Conservation (phyloP, 2,113 vertebrate genomes). For the Labrus mixtus region DNA sequence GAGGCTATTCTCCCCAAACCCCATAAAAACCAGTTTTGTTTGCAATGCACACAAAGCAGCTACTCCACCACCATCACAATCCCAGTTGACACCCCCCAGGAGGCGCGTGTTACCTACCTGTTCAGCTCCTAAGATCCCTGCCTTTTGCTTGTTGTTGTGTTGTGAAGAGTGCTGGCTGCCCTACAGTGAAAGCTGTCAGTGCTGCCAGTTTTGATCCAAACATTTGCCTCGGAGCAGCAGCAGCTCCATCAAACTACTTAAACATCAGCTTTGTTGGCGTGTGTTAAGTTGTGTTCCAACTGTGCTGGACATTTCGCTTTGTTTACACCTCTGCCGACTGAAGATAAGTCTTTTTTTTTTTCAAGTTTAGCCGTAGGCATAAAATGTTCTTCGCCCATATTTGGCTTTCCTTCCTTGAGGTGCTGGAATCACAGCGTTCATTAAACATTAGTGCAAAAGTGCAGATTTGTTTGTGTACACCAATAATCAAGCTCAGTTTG, state of each 20-base stretch:
- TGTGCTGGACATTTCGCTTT: constrained; percentile 44
- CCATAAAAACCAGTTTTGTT: background rate
- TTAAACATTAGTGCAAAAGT: constrained; percentile 23
- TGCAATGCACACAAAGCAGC: background rate
- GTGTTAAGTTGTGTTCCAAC: constrained; percentile 29
- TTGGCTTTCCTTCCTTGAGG: constrained; percentile 19
- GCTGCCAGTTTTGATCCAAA: constrained; percentile 47
- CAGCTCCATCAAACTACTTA: constrained; percentile 26
- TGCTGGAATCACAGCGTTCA: constrained; percentile 26
- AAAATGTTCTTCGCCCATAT: constrained; percentile 29
- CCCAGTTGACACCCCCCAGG: background rate
- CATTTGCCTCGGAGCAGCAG: constrained; percentile 29
- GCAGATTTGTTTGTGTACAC: constrained; percentile 11
- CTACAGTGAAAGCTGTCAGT: constrained; percentile 15
- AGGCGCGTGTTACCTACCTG: constrained; percentile 10
- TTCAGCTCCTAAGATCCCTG: constrained; percentile 21
- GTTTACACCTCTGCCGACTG: constrained; percentile 52
- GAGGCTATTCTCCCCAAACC: background rate
- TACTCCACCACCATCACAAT: background rate
- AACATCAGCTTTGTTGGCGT: constrained; percentile 25
- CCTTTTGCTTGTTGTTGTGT: constrained; percentile 16
- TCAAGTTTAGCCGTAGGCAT: constrained; percentile 42
- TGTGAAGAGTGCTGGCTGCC: constrained; percentile 5
- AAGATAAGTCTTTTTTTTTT: constrained; percentile 39
- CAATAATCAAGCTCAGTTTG: background rate